Percentiles rank a stretch among this genome's conserved stretches.
phyloP scores from a whole-genome alignment of 1,140 invertebrate genomes.

The Hycleus cichorii region DNA sequence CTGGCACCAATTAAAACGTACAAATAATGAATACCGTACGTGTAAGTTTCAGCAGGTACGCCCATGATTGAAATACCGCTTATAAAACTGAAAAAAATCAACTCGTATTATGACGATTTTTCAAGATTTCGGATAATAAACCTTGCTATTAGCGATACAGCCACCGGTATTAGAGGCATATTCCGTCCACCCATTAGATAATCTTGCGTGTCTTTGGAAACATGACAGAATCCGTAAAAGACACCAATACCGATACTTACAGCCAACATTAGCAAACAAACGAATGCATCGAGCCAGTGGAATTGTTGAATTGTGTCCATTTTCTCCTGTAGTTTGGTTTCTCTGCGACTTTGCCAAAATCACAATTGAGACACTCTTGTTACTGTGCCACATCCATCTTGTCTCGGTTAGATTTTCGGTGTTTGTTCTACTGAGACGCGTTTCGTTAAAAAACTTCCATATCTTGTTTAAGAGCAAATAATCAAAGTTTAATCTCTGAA shows the following conservation, averaged over 20 bases:
- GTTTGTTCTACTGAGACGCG: no score
- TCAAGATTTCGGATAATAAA: constrained; percentile 13
- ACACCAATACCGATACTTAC: constrained; percentile 53
- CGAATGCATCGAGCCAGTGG: no score
- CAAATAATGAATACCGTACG: constrained; percentile 59
- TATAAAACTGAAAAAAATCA: constrained; percentile 54
- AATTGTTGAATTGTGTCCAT: no score
- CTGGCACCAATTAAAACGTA: constrained; percentile 19
- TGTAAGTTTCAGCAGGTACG: constrained; percentile 70
- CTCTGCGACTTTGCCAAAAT: no score
- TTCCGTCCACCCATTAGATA: constrained; percentile 55
- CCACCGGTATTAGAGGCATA: constrained; percentile 51
- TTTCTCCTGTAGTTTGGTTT: no score
- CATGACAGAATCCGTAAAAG: constrained; percentile 50
- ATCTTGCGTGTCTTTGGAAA: constrained; percentile 49
- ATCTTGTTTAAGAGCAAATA: no score
- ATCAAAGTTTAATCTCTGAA: no score
- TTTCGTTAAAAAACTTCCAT: no score
- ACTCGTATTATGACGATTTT: no score
- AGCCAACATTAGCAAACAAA: constrained; percentile 41
- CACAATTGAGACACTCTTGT: no score
- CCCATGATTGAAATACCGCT: constrained; percentile 72
- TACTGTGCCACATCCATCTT: no score
- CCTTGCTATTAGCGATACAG: constrained; percentile 51
- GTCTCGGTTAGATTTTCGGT: no score